These are phyloP conservation scores for Haliclystus octoradiatus DNA, from an alignment of 30 jellyfish, hydroid and myxozoan species.

Conservation along the genomic window DNA sequence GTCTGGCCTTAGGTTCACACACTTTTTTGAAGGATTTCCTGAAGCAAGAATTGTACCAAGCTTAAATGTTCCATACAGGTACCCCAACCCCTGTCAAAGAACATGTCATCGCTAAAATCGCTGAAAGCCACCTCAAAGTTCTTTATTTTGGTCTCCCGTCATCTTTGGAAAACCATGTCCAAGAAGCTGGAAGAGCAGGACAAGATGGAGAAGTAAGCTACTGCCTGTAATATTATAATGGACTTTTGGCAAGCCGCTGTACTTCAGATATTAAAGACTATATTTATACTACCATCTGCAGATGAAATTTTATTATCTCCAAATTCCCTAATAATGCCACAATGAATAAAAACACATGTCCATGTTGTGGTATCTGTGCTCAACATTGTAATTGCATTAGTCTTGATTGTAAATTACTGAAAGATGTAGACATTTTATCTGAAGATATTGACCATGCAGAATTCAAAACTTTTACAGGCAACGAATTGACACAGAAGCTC, in stretches of 20 bases:
- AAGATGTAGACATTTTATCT: not conserved
- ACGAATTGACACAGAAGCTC: too few species aligned
- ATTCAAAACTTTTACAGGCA: too few species aligned
- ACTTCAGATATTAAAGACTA: constrained; percentile 11
- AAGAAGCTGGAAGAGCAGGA: constrained; percentile 22
- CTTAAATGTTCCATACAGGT: constrained; percentile 29
- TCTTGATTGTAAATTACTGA: not conserved
- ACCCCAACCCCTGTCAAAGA: constrained; percentile 20
- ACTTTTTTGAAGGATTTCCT: too few species aligned
- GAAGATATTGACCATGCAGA: too few species aligned
- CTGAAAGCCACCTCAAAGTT: not conserved
- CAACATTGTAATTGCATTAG: not conserved
- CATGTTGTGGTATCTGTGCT: constrained; percentile 1
- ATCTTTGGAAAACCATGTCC: constrained; percentile 7
- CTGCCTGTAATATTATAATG: constrained; percentile 9
- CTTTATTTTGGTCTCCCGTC: constrained; percentile 12
- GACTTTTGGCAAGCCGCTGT: constrained; percentile 12
- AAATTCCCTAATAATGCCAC: not conserved
- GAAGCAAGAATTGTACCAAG: constrained; percentile 15
- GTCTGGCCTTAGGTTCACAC: too few species aligned
- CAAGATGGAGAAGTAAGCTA: not conserved
- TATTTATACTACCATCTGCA: not conserved
- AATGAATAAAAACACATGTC: not conserved
- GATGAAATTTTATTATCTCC: not conserved
- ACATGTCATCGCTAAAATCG: not conserved